A percentile compares a stretch with the other conserved stretches of the same genome.
These are phyloP conservation scores for Ahaetulla prasina DNA, from an alignment of 2,113 vertebrate genomes.

Conservation along the genomic window DNA sequence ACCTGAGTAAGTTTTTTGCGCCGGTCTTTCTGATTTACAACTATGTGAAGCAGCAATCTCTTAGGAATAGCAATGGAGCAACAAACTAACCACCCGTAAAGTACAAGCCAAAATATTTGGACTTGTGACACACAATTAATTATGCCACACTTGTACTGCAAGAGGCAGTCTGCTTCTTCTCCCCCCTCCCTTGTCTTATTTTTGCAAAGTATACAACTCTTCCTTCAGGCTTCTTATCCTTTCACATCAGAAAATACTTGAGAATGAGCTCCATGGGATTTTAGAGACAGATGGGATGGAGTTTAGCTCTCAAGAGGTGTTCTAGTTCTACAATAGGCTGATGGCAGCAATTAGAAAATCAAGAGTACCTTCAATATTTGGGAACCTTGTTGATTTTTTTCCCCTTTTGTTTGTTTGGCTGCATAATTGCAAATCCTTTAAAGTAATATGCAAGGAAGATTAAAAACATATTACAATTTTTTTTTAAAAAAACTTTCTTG, in stretches of 20 bases:
- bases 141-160: slow-evolving; percentile 42
- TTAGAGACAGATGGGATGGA: neutral
- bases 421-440: neutral
- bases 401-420: neutral
- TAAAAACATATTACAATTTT: neutral
- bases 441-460: neutral
- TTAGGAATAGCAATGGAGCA: slow-evolving; percentile 24
- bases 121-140: slow-evolving; percentile 68
- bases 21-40: slow-evolving; percentile 59
- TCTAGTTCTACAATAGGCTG: neutral
- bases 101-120: slow-evolving; percentile 18
- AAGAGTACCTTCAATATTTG: neutral
- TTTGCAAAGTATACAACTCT: neutral
- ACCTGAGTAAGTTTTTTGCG: slow-evolving; percentile 48
- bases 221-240: neutral
- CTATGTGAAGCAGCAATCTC: slow-evolving; percentile 57
- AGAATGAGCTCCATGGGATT: neutral
- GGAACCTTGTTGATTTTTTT: neutral
- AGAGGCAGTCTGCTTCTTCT: neutral
- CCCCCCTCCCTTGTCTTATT: neutral
- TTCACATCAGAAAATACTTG: no score
- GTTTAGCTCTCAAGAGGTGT: neutral
- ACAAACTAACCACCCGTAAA: neutral
- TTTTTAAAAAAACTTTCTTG: neutral
- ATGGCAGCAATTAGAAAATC: neutral